Evolutionary conservation across 2,888 invertebrate genomes (phyloP), one percentile per base, ranked within the genome.

Genomic region (Polydrusus cervinus): DNA sequence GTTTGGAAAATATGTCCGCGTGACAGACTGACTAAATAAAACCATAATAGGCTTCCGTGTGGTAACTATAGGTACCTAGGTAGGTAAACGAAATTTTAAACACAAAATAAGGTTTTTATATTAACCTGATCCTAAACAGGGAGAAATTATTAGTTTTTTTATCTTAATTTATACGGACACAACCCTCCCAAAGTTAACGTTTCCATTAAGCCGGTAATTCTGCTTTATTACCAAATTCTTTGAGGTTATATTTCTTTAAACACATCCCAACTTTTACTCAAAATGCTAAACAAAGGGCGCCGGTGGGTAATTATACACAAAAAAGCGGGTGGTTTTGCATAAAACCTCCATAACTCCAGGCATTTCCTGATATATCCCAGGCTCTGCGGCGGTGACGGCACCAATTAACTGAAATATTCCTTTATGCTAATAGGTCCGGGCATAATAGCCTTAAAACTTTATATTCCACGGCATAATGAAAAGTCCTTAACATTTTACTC

Each of bases 401-500:
- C 85, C 86, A 87, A 87, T 87, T 87, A 86, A 85, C 85, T 85
- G 84, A 75, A 75, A 77, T 86, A 86, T 86, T 86, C 86, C 85
- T 86, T 86, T 87, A 87, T 87, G 87, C 86, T 87, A 87, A 87
- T 86, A 85, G 83, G 84, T 82, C 83, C 83, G 82, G 83, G 84
- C 84, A 86, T 86, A 86, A 86, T 86, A 85, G 86, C 86, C 85
- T 86, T 86, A 86, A 86, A 86, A 86, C 85, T 86, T 86, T 86
- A 85, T 85, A 85, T 84, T 84, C 86, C 81, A 82, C 85, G 81
- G 85, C 83, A 86, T 87, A 86, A 87, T 87, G 86, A 85, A 87
- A 87, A 87, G 87, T 87, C 87, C 87, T 87, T 87, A 87, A 86
- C 87, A 86, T 86, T 87, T 86, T 86, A 85, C 86, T 86, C 86